Evolutionary conservation across 1,140 invertebrate species (phyloP), one percentile per base, ranked within the genome.

Genomic region (Scaptodrosophila lebanonensis): DNA sequence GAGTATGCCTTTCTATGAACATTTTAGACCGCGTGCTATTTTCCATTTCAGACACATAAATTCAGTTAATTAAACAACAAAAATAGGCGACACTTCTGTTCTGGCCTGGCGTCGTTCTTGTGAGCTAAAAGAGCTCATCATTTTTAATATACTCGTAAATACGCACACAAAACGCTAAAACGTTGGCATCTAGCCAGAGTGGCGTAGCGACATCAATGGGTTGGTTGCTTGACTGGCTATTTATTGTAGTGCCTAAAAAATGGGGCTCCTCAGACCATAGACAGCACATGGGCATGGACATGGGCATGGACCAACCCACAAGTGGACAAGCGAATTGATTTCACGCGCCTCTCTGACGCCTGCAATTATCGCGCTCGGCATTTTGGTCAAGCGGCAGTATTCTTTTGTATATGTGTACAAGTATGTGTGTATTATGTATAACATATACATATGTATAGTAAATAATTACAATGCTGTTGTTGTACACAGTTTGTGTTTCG

Each of bases 1-100:
- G 77, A 77, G 77, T 76, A 76, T 77, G 72, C 57, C 66, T 67
- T 67, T 53, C 48, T 73, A 73, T 73, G 69, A 49, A 39, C 44
- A 63, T 67, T 77, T 54, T 67, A 35, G 71, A 66, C 66, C 72
- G 72, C 72, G 68, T 77, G 73, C 73, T 77, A 79, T 79, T 72
- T 79, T 79, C 52, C 39, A 79, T 68, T 65, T 82, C 73, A 79
- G 73, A 79, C 75, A 79, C 73, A 79, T 79, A 79, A 79, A 79
- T 79, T 79, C 40, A 79, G 75, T 66, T 79, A 79, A 79, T 79
- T 79, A 79, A 66, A 68, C 82, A 67, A 66, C 57, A 49, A 73
- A 79, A 79, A 82, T 79, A 66, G 75, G 64, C 68, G 60, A 79
- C 73, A 79, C 66, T 70, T 64, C 65, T 38, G 60, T 47, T 48